These are phyloP conservation scores for Eulacestoma nigropectus DNA, from an alignment of 2,113 vertebrate species.

Conservation along the genomic window DNA sequence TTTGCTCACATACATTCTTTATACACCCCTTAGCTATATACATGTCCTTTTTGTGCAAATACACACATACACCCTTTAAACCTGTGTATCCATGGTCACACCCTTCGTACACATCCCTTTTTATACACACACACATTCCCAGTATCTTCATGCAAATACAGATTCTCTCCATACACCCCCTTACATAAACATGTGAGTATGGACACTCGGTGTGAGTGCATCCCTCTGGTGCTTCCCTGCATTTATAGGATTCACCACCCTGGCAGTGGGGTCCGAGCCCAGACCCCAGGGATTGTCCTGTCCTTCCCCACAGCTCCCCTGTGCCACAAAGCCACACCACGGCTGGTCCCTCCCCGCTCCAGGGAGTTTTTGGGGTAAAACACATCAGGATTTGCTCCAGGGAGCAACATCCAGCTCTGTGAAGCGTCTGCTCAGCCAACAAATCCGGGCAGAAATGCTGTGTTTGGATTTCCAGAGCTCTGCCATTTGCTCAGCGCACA, in stretches of 20 bases:
- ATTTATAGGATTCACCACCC: not conserved
- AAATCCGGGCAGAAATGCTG: rapidly evolving
- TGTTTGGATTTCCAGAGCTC: not conserved
- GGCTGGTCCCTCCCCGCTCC: rapidly evolving
- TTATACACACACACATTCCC: rapidly evolving
- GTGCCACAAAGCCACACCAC: not conserved
- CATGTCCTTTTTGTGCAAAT: not conserved
- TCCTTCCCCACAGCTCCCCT: not conserved
- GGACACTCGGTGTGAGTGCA: rapidly evolving
- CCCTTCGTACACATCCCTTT: not conserved
- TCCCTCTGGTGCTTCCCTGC: not conserved
- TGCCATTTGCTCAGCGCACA: not conserved
- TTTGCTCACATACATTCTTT: not conserved
- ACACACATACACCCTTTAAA: not conserved
- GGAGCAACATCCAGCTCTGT: not conserved
- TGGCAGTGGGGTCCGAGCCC: not conserved
- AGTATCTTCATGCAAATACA: rapidly evolving
- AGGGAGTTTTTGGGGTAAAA: not conserved
- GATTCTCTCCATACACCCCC: too few species aligned
- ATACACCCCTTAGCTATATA: not conserved
- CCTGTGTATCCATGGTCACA: not conserved
- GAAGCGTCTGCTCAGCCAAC: not conserved
- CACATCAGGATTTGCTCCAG: rapidly evolving
- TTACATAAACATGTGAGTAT: rapidly evolving
- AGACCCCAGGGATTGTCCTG: not conserved